phyloP scores from a whole-genome alignment of 2,888 invertebrate genomes.

The Mesorhabditis sp. region DNA sequence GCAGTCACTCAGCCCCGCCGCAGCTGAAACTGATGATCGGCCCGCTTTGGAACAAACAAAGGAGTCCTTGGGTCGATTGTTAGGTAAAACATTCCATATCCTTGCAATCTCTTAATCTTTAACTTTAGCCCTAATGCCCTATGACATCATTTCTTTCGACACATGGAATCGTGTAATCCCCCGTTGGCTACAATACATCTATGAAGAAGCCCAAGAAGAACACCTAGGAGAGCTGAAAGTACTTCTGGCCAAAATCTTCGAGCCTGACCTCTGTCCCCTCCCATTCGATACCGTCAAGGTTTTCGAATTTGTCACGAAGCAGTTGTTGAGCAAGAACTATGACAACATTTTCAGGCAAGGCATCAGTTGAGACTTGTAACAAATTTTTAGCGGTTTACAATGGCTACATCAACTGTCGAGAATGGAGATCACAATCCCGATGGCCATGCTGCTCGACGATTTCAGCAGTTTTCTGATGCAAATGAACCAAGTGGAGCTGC shows the following conservation, averaged over 20 bases:
- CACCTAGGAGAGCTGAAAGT: conserved; percentile 77
- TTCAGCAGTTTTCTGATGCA: conserved; percentile 37
- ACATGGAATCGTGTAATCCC: conserved; percentile 97
- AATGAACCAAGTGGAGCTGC: conserved; percentile 24
- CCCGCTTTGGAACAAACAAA: conserved; percentile 75
- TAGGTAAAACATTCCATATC: background rate
- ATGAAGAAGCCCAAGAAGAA: conserved; percentile 39
- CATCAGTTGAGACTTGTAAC: conserved; percentile 58
- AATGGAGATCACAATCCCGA: conserved; percentile 61
- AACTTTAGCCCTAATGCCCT: conserved; percentile 82
- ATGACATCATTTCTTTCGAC: conserved; percentile 79
- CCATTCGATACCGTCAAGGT: conserved; percentile 90
- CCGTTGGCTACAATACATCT: conserved; percentile 75
- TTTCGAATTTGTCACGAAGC: conserved; percentile 70
- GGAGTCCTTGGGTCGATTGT: conserved; percentile 70
- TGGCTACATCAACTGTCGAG: conserved; percentile 63
- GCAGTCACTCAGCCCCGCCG: conserved; percentile 88
- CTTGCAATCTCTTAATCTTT: no score
- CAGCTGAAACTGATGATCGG: conserved; percentile 74
- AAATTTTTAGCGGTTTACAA: conserved; percentile 62
- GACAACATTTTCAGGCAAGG: conserved; percentile 85
- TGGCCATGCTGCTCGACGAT: conserved; percentile 60
- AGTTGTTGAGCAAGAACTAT: conserved; percentile 81
- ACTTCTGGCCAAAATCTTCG: conserved; percentile 84
- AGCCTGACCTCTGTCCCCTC: conserved; percentile 88